A percentile compares a stretch with the other conserved stretches of the same genome.
Evolutionary conservation across 1,140 invertebrate species (phyloP).

Genomic region (Procambarus virginalis): DNA sequence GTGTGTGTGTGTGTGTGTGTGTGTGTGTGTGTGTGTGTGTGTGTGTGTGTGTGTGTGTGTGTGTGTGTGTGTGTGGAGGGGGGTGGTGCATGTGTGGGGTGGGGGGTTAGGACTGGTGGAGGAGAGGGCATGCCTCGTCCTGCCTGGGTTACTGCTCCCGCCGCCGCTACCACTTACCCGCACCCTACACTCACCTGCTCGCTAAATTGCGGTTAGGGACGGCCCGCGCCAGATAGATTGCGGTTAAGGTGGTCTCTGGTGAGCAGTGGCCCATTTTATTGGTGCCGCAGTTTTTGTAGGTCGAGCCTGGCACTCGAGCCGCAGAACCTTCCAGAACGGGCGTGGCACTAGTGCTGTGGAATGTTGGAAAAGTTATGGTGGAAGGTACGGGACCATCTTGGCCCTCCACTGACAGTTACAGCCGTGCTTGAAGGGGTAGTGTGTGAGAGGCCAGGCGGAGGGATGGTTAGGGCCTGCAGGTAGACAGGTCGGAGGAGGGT

Average conservation of each 20-base stretch:
- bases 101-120: background rate
- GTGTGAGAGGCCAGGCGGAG: too few species aligned
- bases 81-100: background rate
- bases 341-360: too few species aligned
- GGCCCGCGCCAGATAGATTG: background rate
- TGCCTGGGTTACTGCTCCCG: background rate
- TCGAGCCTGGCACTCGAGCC: background rate
- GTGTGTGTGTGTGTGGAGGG: background rate
- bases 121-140: too few species aligned
- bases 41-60: background rate
- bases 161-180: conserved; percentile 1
- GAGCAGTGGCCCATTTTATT: conserved; percentile 11
- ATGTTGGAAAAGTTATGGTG: too few species aligned
- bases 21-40: background rate
- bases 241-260: background rate
- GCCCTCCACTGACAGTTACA: too few species aligned
- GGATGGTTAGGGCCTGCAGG: too few species aligned
- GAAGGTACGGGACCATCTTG: too few species aligned
- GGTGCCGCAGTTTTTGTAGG: background rate
- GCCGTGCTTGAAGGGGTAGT: too few species aligned
- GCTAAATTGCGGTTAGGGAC: conserved; percentile 6
- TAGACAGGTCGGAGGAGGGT: too few species aligned
- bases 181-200: conserved; percentile 4
- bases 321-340: too few species aligned
- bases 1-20: background rate